phyloP scores from a whole-genome alignment of 1,140 invertebrate species.

The Psix sp. region DNA sequence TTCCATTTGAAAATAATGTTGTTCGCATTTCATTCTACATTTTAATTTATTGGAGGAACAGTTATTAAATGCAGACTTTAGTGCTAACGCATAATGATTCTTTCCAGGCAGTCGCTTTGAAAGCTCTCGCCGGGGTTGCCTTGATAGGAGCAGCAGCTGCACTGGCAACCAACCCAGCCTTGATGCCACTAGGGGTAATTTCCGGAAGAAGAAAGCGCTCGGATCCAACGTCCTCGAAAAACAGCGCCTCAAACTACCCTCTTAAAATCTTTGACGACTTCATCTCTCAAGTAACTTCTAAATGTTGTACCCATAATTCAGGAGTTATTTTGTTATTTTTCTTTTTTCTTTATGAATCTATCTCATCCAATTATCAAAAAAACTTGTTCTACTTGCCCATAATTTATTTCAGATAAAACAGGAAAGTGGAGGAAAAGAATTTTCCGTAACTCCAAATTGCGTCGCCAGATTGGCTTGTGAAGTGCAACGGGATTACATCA shows the following conservation, averaged over 20 bases:
- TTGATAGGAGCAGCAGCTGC: slow-evolving; percentile 87
- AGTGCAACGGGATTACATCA: slow-evolving; percentile 70
- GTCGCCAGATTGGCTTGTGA: slow-evolving; percentile 72
- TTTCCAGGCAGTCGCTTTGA: slow-evolving; percentile 77
- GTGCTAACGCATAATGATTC: slow-evolving; percentile 1
- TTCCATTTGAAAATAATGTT: too few species aligned
- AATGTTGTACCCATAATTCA: too few species aligned
- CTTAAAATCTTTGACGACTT: slow-evolving; percentile 58
- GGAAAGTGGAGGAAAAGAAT: slow-evolving; percentile 32
- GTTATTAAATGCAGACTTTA: too few species aligned
- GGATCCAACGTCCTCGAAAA: slow-evolving; percentile 6
- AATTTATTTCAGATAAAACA: slow-evolving; percentile 29
- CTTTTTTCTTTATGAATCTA: too few species aligned
- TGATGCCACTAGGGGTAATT: slow-evolving; percentile 85
- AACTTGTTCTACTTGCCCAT: not conserved
- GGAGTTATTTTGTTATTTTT: too few species aligned
- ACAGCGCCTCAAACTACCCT: slow-evolving; percentile 55
- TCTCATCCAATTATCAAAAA: too few species aligned
- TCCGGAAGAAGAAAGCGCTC: slow-evolving; percentile 76
- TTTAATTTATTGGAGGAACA: slow-evolving; percentile 1
- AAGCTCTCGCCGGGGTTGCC: slow-evolving; percentile 87
- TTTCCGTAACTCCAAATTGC: slow-evolving; percentile 66
- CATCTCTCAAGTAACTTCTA: slow-evolving; percentile 57
- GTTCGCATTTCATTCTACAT: not conserved
- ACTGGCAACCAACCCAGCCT: slow-evolving; percentile 84